These are phyloP conservation scores for Triops cancriformis DNA, from an alignment of 1,140 invertebrate genomes.

Conservation along the genomic window DNA sequence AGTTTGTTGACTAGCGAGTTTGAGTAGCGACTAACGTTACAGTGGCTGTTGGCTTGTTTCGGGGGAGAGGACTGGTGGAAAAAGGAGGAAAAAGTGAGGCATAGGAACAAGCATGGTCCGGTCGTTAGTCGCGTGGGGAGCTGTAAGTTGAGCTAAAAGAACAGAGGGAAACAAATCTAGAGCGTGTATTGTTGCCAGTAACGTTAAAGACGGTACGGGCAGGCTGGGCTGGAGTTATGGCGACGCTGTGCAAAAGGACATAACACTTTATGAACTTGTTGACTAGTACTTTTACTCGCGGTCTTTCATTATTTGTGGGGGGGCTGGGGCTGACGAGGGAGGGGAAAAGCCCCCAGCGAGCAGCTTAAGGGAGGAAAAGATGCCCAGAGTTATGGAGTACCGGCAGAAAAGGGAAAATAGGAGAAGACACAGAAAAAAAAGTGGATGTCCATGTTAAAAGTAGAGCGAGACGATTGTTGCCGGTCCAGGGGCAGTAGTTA, in stretches of 20 bases:
- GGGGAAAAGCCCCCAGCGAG: no score
- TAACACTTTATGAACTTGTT: constrained; percentile 3
- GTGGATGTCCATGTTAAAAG: background rate
- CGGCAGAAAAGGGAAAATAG: no score
- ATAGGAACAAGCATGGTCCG: background rate
- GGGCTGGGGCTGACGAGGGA: no score
- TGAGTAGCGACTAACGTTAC: background rate
- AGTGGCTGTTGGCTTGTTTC: no score
- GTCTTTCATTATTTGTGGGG: background rate
- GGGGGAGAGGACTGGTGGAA: no score
- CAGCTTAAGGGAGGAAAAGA: no score
- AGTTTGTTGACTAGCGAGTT: background rate
- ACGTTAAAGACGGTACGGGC: background rate
- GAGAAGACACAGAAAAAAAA: background rate
- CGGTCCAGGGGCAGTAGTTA: background rate
- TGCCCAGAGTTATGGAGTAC: no score
- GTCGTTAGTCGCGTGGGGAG: background rate
- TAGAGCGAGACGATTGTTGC: background rate
- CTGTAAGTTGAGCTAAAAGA: background rate
- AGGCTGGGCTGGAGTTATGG: background rate
- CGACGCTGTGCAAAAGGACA: background rate
- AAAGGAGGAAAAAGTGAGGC: background rate
- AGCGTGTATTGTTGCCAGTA: background rate
- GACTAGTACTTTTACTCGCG: constrained; percentile 5
- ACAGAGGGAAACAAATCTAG: background rate